Evolutionary conservation across 2,113 vertebrate species (phyloP).

Genomic region (Alaudala cheleensis): DNA sequence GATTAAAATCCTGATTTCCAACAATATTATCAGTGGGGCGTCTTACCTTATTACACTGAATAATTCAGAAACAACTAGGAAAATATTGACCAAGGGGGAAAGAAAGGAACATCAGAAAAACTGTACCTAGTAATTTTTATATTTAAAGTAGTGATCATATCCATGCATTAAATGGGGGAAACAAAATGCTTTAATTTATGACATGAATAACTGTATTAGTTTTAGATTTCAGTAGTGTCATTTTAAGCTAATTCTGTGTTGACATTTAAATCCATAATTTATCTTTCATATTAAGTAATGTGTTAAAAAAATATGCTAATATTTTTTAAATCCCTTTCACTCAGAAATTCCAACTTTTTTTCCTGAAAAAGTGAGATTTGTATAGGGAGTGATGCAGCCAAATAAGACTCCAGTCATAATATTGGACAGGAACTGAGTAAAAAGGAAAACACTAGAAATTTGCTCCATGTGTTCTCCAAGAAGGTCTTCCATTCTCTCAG

Average conservation of each 20-base stretch:
- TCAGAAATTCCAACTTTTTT: neutral
- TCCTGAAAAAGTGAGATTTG: neutral
- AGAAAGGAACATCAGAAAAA: neutral
- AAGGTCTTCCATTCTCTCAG: neutral
- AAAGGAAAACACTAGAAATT: neutral
- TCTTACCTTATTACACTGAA: neutral
- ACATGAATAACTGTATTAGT: neutral
- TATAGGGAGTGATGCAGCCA: neutral
- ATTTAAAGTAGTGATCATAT: neutral
- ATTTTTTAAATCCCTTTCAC: neutral
- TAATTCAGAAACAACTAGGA: neutral
- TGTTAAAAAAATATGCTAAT: neutral
- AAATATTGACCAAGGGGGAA: neutral
- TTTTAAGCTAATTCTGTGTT: neutral
- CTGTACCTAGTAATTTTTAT: neutral
- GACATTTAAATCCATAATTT: neutral
- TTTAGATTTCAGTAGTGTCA: neutral
- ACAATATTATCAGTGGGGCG: neutral
- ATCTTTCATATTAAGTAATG: neutral
- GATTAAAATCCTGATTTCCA: slow-evolving; percentile 47
- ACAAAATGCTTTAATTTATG: neutral
- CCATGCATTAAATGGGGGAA: neutral
- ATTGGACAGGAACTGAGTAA: neutral
- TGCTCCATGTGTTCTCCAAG: neutral
- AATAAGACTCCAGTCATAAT: neutral